These are phyloP conservation scores for Epiperipatus broadwayi DNA, from an alignment of 2,888 invertebrate genomes.

Conservation along the genomic window DNA sequence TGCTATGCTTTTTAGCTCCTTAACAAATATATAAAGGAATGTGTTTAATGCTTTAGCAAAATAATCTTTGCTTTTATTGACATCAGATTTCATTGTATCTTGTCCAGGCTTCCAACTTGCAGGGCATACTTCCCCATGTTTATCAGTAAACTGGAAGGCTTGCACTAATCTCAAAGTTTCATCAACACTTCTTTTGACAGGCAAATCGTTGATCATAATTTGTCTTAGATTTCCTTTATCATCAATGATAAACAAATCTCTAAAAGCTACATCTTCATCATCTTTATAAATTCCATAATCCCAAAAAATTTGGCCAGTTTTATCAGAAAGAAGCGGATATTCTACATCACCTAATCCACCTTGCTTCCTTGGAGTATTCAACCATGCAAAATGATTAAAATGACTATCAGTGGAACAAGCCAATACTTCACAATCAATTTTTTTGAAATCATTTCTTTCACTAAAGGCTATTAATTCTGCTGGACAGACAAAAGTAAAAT, in stretches of 20 bases:
- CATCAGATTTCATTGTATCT: constrained; percentile 78
- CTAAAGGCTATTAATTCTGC: constrained; percentile 95
- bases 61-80: constrained; percentile 61
- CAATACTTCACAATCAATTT: constrained; percentile 64
- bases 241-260: constrained; percentile 90
- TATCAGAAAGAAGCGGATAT: constrained; percentile 84
- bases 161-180: constrained; percentile 84
- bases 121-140: constrained; percentile 81
- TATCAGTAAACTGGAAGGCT: constrained; percentile 89
- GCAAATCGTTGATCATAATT: constrained; percentile 88
- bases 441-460: constrained; percentile 50
- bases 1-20: too few relatives aligned
- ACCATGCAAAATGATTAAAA: constrained; percentile 91
- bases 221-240: constrained; percentile 64
- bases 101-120: constrained; percentile 83
- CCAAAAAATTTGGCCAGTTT: constrained; percentile 59
- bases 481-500: constrained; percentile 51
- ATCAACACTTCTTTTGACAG: constrained; percentile 78
- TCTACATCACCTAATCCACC: constrained; percentile 75
- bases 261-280: constrained; percentile 70
- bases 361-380: constrained; percentile 78
- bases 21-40: too few relatives aligned
- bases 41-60: constrained; percentile 32
- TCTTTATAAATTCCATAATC: constrained; percentile 79
- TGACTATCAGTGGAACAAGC: constrained; percentile 91